These are phyloP conservation scores for Bubo blakistoni DNA, from an alignment of 2,113 vertebrate species.

Conservation along the genomic window DNA sequence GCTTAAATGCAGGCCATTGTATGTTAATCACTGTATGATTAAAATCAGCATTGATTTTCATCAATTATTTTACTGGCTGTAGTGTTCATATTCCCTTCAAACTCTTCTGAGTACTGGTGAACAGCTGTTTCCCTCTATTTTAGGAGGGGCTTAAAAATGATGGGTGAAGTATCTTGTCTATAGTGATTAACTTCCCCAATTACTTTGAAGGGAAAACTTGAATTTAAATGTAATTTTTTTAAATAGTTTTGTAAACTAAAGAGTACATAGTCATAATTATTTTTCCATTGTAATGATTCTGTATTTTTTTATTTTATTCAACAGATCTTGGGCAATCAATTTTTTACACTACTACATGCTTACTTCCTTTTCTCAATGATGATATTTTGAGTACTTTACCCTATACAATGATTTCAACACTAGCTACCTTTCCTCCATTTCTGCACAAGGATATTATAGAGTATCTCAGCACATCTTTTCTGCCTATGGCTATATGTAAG, in stretches of 20 bases:
- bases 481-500: slow-evolving; percentile 99
- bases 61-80: neutral
- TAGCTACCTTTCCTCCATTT: slow-evolving; percentile 98
- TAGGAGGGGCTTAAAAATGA: neutral
- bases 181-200: neutral
- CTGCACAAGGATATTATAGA: slow-evolving; percentile 99
- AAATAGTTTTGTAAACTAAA: neutral
- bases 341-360: slow-evolving; percentile 99
- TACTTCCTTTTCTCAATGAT: slow-evolving; percentile 97
- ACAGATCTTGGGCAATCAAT: slow-evolving; percentile 99
- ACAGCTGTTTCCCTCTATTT: neutral
- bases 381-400: slow-evolving; percentile 99
- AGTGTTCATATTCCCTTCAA: neutral
- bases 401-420: slow-evolving; percentile 99
- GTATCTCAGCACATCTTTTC: slow-evolving; percentile 98
- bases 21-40: neutral
- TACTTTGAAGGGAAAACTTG: neutral
- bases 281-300: slow-evolving; percentile 36
- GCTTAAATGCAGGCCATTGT: neutral
- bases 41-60: neutral
- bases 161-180: neutral
- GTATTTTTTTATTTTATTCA: slow-evolving; percentile 74
- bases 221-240: neutral
- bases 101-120: neutral
- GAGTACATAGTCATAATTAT: neutral